Evolutionary conservation across 64 coral and sea anemone genomes (phyloP).

Genomic region (Porites lutea): DNA sequence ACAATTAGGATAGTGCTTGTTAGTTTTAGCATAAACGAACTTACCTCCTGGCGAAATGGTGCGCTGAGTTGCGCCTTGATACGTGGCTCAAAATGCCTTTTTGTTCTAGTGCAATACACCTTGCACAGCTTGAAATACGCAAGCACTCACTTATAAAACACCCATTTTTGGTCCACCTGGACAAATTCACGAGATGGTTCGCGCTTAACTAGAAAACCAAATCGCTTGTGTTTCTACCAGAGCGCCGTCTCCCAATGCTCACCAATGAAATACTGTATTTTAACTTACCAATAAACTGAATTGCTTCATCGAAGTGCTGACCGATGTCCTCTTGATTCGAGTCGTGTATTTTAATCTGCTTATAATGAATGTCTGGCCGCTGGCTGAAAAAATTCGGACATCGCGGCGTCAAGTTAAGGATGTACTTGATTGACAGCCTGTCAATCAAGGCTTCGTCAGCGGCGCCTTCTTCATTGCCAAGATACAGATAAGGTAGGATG

Average conservation of each 20-base stretch:
- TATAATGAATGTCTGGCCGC: constrained; percentile 85
- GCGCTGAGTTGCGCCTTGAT: no score
- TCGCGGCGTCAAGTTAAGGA: constrained; percentile 90
- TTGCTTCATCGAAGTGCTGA: constrained; percentile 92
- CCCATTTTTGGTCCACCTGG: no score
- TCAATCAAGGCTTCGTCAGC: constrained; percentile 96
- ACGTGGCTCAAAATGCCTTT: no score
- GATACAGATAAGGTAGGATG: constrained; percentile 90
- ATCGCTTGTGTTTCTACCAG: no score
- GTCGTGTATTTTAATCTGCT: constrained; percentile 97
- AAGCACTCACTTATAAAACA: no score
- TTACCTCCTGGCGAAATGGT: no score
- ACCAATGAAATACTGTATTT: not conserved
- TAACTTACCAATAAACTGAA: constrained; percentile 94
- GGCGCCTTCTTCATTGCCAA: constrained; percentile 94
- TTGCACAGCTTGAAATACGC: not conserved
- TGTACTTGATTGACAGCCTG: constrained; percentile 89
- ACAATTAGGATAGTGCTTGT: no score
- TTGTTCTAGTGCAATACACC: not conserved
- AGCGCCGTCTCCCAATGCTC: not conserved
- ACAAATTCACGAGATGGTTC: no score
- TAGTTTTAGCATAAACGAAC: no score
- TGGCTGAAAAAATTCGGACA: constrained; percentile 98
- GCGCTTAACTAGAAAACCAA: no score
- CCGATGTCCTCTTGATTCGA: constrained; percentile 96